Evolutionary conservation across 2,888 invertebrate species (phyloP).

Genomic region (Phorcus lineatus): DNA sequence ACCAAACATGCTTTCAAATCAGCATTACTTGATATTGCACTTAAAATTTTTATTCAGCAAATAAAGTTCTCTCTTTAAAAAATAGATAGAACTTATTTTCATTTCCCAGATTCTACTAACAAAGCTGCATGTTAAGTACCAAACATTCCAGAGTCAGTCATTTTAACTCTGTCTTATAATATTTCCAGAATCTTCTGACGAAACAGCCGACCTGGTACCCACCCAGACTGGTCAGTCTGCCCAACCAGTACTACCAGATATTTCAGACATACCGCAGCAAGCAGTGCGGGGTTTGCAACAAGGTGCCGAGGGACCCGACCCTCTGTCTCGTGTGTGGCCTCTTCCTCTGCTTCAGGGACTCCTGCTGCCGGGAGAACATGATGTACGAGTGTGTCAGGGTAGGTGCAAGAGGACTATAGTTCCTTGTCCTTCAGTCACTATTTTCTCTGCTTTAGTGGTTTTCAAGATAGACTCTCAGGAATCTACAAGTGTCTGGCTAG

Average conservation of each 20-base stretch:
- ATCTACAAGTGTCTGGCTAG: no score
- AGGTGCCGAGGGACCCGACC: constrained; percentile 92
- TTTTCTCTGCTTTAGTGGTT: no score
- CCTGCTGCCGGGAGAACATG: constrained; percentile 79
- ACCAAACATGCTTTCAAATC: no score
- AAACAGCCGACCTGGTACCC: constrained; percentile 77
- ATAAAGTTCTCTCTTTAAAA: no score
- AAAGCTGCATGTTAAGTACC: no score
- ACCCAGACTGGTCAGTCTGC: constrained; percentile 89
- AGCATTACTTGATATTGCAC: no score
- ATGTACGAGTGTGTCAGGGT: constrained; percentile 90
- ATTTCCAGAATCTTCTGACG: constrained; percentile 62
- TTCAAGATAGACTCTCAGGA: no score
- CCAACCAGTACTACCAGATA: constrained; percentile 92
- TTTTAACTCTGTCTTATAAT: neutral
- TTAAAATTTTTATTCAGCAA: no score
- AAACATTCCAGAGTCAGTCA: no score
- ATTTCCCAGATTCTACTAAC: no score
- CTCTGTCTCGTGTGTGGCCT: constrained; percentile 95
- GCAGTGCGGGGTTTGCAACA: constrained; percentile 90
- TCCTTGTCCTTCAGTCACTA: no score
- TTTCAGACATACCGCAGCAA: constrained; percentile 94
- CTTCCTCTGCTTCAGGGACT: constrained; percentile 85
- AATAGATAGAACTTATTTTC: no score
- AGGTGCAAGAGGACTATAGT: constrained; percentile 60